Evolutionary conservation across 2,888 invertebrate genomes (phyloP).

Genomic region (Machimus rusticus): DNA sequence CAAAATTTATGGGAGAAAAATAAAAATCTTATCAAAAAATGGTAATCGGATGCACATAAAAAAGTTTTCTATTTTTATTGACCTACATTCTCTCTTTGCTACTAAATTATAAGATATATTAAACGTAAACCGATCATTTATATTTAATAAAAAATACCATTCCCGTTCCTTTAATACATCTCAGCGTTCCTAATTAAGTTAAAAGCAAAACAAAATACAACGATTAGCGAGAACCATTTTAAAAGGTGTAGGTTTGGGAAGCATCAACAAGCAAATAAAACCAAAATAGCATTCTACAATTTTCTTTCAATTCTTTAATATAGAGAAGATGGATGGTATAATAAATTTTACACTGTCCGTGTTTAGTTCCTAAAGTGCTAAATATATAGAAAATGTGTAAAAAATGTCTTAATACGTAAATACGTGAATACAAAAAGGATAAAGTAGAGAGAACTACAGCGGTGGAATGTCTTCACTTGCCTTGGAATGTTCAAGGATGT

Average conservation of each 20-base stretch:
- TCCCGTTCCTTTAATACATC: neutral
- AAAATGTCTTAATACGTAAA: constrained; percentile 12
- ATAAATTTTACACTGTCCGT: neutral
- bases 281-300: neutral
- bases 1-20: too few relatives aligned
- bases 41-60: too few relatives aligned
- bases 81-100: too few relatives aligned
- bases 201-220: neutral
- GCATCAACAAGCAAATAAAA: constrained; percentile 3
- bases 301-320: neutral
- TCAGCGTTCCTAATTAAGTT: neutral
- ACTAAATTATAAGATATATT: too few relatives aligned
- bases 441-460: neutral
- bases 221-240: neutral
- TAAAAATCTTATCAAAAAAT: too few relatives aligned
- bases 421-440: neutral
- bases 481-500: neutral
- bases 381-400: constrained; percentile 20
- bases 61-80: too few relatives aligned
- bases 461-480: constrained; percentile 12
- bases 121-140: too few relatives aligned
- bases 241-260: neutral
- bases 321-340: neutral
- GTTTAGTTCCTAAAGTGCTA: neutral
- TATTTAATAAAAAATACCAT: too few relatives aligned